Evolutionary conservation across 2,113 vertebrate species (phyloP).

Genomic region (Todiramphus saurophagus): DNA sequence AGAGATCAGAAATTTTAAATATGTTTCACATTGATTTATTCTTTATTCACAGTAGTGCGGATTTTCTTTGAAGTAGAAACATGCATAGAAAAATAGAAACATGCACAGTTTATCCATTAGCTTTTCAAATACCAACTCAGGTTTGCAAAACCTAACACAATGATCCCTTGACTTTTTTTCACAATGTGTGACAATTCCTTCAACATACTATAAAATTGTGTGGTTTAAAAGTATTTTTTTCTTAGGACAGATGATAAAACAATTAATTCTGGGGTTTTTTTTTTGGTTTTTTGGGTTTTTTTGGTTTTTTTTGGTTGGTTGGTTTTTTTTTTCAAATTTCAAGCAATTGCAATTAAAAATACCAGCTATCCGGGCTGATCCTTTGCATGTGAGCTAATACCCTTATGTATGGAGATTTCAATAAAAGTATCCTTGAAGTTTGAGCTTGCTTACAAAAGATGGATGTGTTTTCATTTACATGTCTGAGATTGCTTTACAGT

Average conservation of each 20-base stretch:
- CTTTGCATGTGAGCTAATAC: neutral
- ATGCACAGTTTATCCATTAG: neutral
- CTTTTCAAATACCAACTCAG: neutral
- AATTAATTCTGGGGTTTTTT: neutral
- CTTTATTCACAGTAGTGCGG: neutral
- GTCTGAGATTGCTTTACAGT: neutral
- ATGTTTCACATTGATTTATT: neutral
- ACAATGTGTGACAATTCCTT: neutral
- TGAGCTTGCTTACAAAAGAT: neutral
- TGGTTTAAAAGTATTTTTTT: neutral
- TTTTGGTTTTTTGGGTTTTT: too few relatives aligned
- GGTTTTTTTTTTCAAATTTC: too few relatives aligned
- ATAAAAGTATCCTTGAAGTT: neutral
- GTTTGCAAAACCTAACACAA: neutral
- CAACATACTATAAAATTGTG: neutral
- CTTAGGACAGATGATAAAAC: neutral
- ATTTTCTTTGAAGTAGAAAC: slow-evolving; percentile 21
- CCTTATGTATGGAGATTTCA: neutral
- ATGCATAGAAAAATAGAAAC: neutral
- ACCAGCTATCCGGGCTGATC: neutral
- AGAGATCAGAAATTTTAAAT: neutral
- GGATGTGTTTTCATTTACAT: neutral
- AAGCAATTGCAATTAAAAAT: neutral
- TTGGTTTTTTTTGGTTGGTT: too few relatives aligned
- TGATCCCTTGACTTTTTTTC: neutral